Base-by-base conservation (phyloP, 1,140 invertebrate genomes). In the Drosophila setifemur region DNA sequence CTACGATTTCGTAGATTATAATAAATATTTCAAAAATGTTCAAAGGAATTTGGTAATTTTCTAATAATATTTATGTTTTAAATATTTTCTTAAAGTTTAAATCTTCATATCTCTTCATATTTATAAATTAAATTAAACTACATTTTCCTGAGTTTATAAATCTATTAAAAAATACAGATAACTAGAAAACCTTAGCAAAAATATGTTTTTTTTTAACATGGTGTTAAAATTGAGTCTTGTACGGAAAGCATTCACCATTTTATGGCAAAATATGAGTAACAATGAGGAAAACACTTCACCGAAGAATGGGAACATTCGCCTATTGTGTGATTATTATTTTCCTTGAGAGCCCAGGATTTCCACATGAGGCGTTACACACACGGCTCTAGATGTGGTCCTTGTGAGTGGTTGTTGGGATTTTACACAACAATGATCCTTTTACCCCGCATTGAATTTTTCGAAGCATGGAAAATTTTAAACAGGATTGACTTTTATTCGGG, bases 391-490 rank as follows among this genome's bases (percentile, higher is more conserved):
- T 23, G 54, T 37, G 42, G n/a, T n/a, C 21, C 21, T 2, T 29
- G 26, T 28, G 37, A 43, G 64, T 52, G 61, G 43, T 64, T 61
- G 57, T 43, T 26, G 37, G 26, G 19, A 61, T 55, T 61, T 61
- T 61, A 58, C 57, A 58, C 57, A 58, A 61, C 57, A 61, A 61
- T 61, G 57, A 21, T 44, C 69, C 49, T 63, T 73, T 61, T 67
- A 67, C 63, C 57, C 45, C 50, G 43, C 58, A 50, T 67, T 67
- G 58, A 67, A 49, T 64, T 47, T 35, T 28, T 35, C 52, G 63
- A 67, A 50, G 58, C 63, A 43, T 73, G 58, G 71, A 73, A 73
- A 73, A 73, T 73, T 72, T 66, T 50, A 73, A 73, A 72, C 71
- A 52, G 58, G 50, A 73, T 64, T 69, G 63, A 55, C 60, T 69